Base-by-base conservation (phyloP, 2,888 invertebrate species). In the Zootermopsis nevadensis region DNA sequence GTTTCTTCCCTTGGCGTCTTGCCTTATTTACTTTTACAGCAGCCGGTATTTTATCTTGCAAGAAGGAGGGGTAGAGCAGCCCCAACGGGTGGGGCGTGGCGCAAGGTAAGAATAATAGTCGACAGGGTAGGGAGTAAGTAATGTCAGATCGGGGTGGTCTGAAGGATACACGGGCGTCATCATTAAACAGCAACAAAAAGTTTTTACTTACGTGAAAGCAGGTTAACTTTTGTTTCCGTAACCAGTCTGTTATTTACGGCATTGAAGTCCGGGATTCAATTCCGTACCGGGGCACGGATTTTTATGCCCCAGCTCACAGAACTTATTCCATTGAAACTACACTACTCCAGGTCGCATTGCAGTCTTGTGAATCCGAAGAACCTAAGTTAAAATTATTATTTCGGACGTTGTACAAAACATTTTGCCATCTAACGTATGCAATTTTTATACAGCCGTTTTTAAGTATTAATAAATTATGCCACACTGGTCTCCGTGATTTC, bases 21-120 rank as follows among this genome's bases (percentile, higher is more conserved):
- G 66, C 35, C 79, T 79, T 79, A 79, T 79, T 79, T 79, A 79
- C 79, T 79, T 79, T 66, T 66, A 79, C 79, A 79, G 79, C 60
- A 38, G 35, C 38, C 79, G 12, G 79, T 79, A 79, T 79, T 79
- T 79, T 79, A 79, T 79, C 79, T 66, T 79, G 76, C 55, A 55
- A 24, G 60, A 79, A 66, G 79, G 38, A 66, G 79, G 79, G 79
- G 79, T 35, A 35, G 74, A 74, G 38, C 74, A 42, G 27, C 77
- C 79, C 79, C 60, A 60, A 66, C 33, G 79, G 79, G 66, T 55
- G 79, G 79, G 79, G 79, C 79, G 79, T 79, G 79, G 79, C 79
- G 66, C 38, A 66, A 79, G 79, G 48, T 60, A 79, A 79, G 79
- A 79, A 55, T 77, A 60, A 79, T 79, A 66, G 79, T 79, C 60